Base-by-base conservation (phyloP, 2,888 invertebrate genomes). In the Mongoloraphidia duomilia region DNA sequence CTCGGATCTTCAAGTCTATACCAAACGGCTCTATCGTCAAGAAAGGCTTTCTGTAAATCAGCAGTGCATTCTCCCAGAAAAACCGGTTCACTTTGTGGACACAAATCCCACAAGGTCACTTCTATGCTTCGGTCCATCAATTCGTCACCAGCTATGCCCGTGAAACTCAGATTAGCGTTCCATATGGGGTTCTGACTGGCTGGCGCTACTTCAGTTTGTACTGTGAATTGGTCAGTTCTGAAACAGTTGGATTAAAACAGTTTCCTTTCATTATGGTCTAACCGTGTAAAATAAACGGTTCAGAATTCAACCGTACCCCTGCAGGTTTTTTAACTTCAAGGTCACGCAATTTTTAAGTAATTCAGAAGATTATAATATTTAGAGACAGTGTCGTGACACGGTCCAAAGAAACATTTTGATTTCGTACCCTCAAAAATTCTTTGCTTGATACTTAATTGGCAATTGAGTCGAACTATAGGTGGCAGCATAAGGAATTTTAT, bases 1-100 rank as follows among this genome's bases (percentile, higher is more conserved):
- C 79, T 72, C 0, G 85, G 84, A 65, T 89, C 89, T 59, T 90
- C 89, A 47, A 90, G 68, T 8, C 88, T 81, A 70, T 90, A 93
- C 91, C 92, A 93, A 43, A 88, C 82, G 0, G 91, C 87, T 50
- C 88, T 80, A 65, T 91, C 90, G 60, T 89, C 87, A 34, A 91
- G 76, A 61, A 89, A 86, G 3, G 89, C 90, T 65, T 87, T 86
- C 59, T 82, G 80, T 51, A 89, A 68, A 57, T 89, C 86, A 59
- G 88, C 81, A 43, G 78, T 81, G 66, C 84, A 85, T 65, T 86
- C 85, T 61, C 86, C 89, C 26, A 90, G 74, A 56, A 88, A 84
- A 46, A 84, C 79, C 49, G 84, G 84, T 57, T 89, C 89, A 48
- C 84, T 82, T 57, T 87, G 85, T 0, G 88, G 86, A 57, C 82